Base-by-base conservation (phyloP, 2,888 invertebrate genomes). In the Eupithecia insigniata region DNA sequence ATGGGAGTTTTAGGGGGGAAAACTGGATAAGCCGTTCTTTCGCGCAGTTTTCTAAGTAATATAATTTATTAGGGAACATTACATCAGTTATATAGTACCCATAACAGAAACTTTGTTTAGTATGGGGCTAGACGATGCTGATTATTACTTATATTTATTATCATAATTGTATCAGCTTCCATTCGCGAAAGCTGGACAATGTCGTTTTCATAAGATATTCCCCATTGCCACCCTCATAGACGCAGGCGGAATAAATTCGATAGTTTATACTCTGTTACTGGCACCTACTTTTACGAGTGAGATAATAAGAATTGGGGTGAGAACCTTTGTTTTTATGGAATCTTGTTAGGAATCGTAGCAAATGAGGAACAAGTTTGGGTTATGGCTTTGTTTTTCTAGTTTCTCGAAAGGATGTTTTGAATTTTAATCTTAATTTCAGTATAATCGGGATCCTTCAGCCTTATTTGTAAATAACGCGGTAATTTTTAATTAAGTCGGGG, bases 201-300 rank as follows among this genome's bases (percentile, higher is more conserved):
- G 60, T 69, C 64, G 69, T 76, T 73, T 85, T 84, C 82, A 84
- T 85, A 82, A 87, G 85, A 87, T 85, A 80, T 84, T 85, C 80
- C 73, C 82, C 81, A 78, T 81, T 81, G 81, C 83, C 81, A 43
- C 85, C 70, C 78, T 78, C 70, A 79, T 82, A 82, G 82, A 80
- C 84, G 84, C 86, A 84, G 85, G 75, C 85, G 82, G 82, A 85
- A 90, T 90, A 90, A 89, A 90, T 87, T 89, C 83, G 75, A 82
- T 85, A 82, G 85, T 89, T 90, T 89, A 90, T 86, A 83, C 74
- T 76, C 73, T 78, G 83, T 83, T 82, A 83, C 84, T 86, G 86
- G 85, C 88, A 87, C 86, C 84, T 87, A 83, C 83, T 89, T 87
- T 89, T 89, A 88, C 83, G 87, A 85, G 75, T 76, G 75, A 78